phyloP scores from a whole-genome alignment of 35 echinoderm and acorn worm genomes.

The Ophioderma brevispina region DNA sequence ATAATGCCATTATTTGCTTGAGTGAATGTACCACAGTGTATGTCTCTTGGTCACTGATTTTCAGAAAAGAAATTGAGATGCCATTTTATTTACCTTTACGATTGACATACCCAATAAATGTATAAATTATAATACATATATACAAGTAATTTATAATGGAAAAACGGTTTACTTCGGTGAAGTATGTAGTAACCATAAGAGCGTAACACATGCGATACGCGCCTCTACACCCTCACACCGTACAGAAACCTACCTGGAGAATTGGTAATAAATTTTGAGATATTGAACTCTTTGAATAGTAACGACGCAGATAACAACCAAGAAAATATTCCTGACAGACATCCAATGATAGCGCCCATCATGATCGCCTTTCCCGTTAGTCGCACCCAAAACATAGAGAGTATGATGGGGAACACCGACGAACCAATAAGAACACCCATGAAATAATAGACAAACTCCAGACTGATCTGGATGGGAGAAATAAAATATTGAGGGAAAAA shows the following conservation, averaged over 20 bases:
- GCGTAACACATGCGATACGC: background rate
- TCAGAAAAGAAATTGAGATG: too few species aligned
- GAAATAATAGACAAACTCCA: constrained; percentile 76
- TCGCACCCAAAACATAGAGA: constrained; percentile 79
- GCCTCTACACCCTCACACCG: too few species aligned
- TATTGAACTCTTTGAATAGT: constrained; percentile 38
- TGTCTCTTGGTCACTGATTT: too few species aligned
- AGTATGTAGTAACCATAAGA: background rate
- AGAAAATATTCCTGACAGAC: constrained; percentile 54
- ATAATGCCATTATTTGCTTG: too few species aligned
- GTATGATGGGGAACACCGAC: constrained; percentile 73
- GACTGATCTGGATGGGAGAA: constrained; percentile 61
- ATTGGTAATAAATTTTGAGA: constrained; percentile 42
- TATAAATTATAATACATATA: too few species aligned
- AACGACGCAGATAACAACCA: constrained; percentile 63
- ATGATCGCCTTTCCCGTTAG: constrained; percentile 84
- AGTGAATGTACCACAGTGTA: too few species aligned
- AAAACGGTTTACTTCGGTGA: too few species aligned
- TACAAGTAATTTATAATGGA: too few species aligned
- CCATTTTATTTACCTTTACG: too few species aligned
- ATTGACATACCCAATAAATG: too few species aligned
- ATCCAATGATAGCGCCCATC: constrained; percentile 64
- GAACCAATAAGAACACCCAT: constrained; percentile 96
- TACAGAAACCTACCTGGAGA: constrained; percentile 19
- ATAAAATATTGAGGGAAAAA: too few species aligned